Base-by-base conservation (phyloP, 2,113 vertebrate genomes). In the Xyrauchen texanus region DNA sequence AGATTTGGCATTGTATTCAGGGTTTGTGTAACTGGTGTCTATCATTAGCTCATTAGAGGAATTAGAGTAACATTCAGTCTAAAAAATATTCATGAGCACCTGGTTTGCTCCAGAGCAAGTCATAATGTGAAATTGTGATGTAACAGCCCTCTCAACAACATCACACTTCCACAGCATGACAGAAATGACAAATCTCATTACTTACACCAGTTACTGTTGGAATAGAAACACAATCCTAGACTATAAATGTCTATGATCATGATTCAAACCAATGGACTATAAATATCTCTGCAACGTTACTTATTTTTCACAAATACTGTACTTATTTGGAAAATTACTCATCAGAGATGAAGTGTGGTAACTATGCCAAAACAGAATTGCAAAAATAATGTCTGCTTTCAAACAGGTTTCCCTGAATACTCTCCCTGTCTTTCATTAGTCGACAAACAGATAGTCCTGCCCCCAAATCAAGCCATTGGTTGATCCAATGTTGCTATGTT, bases 11-110 rank as follows among this genome's bases (percentile, higher is more conserved):
- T 60, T 77, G 53, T 66, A 57, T 21, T n/a, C 5, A 66, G 60
- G 10, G 62, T 46, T 34, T 15, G 61, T 76, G 67, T 69, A 76
- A 71, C 45, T 34, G 51, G 57, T 57, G 45, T 52, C 62, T 55
- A n/a, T 16, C 49, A 42, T 65, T 60, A 64, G 53, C 62, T 79
- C 57, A 73, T 68, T 68, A 77, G 68, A 70, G 10, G 42, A 77
- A 63, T 81, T 78, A 68, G 55, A 76, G 80, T 79, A 44, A 42
- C 76, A 72, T 76, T 9, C 44, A 64, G 68, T 4, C 7, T 74
- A 64, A 51, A 60, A 51, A 76, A 81, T 83, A 80, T 78, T 77
- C 79, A 81, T 79, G 64, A 76, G 52, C 51, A 76, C 62, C 66
- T 72, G n/a, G 21, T 45, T 34, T 34, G 21, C 21, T 34, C 21